These are phyloP conservation scores for Lamellibrachia satsuma DNA, from an alignment of 2,888 invertebrate species.

Conservation along the genomic window DNA sequence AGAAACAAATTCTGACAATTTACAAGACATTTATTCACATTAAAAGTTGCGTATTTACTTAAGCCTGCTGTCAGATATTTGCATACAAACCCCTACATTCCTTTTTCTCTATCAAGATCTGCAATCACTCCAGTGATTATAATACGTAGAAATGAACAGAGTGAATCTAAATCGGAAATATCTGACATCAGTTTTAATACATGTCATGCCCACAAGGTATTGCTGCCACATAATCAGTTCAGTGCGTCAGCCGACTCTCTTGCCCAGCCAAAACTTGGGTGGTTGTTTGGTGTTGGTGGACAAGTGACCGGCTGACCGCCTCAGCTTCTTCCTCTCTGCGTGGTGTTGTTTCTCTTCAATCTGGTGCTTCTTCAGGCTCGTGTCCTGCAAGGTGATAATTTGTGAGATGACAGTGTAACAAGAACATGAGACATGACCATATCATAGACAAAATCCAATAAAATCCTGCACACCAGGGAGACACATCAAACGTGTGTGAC, in stretches of 20 bases:
- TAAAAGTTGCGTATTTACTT: neutral
- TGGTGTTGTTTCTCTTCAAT: conserved; percentile 56
- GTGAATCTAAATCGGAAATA: neutral
- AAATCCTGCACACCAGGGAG: neutral
- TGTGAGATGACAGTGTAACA: neutral
- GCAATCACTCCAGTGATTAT: neutral
- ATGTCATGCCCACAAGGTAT: neutral
- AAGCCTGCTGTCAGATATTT: neutral
- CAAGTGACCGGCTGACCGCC: conserved; percentile 59
- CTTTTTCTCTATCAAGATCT: neutral
- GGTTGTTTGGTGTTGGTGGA: conserved; percentile 47
- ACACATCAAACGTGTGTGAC: too few species aligned
- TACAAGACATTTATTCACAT: conserved; percentile 13
- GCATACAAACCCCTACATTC: neutral
- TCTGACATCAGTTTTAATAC: neutral
- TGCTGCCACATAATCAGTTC: neutral
- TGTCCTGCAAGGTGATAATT: conserved; percentile 8
- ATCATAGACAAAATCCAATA: neutral
- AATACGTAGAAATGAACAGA: neutral
- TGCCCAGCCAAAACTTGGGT: conserved; percentile 58
- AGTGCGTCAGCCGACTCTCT: conserved; percentile 45
- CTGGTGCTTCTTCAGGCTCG: conserved; percentile 44
- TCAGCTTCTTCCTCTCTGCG: conserved; percentile 61
- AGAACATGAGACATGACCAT: neutral
- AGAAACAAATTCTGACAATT: neutral